These are phyloP conservation scores for Drosophila meridionalis DNA, from an alignment of 2,888 invertebrate species.

Conservation along the genomic window DNA sequence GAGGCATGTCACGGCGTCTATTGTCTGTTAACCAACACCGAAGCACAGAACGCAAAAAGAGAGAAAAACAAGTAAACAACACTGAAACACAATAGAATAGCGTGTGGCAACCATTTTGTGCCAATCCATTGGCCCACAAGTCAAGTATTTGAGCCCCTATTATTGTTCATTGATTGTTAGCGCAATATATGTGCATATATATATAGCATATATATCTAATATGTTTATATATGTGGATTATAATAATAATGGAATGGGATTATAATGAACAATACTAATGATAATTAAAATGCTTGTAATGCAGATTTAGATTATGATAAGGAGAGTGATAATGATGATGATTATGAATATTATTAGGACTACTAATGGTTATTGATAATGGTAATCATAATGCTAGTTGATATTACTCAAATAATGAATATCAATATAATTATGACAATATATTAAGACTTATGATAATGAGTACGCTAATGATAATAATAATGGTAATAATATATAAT, in stretches of 20 bases:
- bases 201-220: neutral
- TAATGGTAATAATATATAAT: neutral
- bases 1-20: conserved; percentile 37
- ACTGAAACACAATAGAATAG: conserved; percentile 40
- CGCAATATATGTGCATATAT: neutral
- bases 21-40: conserved; percentile 42
- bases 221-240: neutral
- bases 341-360: neutral
- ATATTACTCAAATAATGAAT: neutral
- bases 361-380: no score
- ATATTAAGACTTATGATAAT: neutral
- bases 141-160: conserved; percentile 49
- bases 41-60: neutral
- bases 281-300: neutral
- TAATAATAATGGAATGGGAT: neutral
- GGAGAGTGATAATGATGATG: neutral
- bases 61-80: conserved; percentile 16
- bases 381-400: neutral
- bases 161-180: conserved; percentile 1
- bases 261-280: neutral
- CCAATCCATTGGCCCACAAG: conserved; percentile 68
- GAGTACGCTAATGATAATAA: neutral
- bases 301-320: neutral
- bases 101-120: conserved; percentile 67
- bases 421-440: neutral